Base-by-base conservation (phyloP, 1,140 invertebrate genomes). In the Anagrus nilaparvatae region DNA sequence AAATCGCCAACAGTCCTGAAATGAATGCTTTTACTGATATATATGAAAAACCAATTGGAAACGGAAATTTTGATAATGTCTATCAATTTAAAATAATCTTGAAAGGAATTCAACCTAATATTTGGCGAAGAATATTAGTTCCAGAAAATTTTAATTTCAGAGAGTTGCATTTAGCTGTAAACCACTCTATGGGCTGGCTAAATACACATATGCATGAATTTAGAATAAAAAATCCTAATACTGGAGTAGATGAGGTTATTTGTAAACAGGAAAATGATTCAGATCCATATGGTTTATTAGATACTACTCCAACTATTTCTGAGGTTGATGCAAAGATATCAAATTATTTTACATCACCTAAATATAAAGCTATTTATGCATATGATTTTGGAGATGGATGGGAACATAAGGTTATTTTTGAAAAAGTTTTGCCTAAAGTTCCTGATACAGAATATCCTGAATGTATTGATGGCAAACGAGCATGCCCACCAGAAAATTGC, bases 351-450 rank as follows among this genome's bases (percentile, higher is more conserved):
- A 38, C 18, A 9, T 18, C 18, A 9, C n/a, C 9, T 2, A 38
- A 38, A 25, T 18, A 17, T 6, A 27, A 25, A 17, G 36, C 36
- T 9, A 2, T 38, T 7, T 38, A 38, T n/a, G 16, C 14, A 19
- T 40, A 40, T 21, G 37, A 40, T 30, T 40, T 40, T 28, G 37
- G 37, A 8, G 37, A 40, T 8, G 10, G 12, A n/a, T 40, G 37
- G 37, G 18, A 17, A 8, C 37, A 40, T 8, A 28, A 40, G 1
- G 18, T 40, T 6, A 10, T 14, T 6, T 19, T 40, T 5, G 14
- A 30, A 19, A 40, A 18, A 20, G 30, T 40, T 3, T n/a, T 29
- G 3, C 37, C 17, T 18, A 19, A 17, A 6, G 1, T 13, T 13
- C 28, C 27, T 12, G 18, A 25, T 14, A 12, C 18, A 23, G 12